These are phyloP conservation scores for Micropterix aruncella DNA, from an alignment of 2,888 invertebrate genomes.

Conservation along the genomic window DNA sequence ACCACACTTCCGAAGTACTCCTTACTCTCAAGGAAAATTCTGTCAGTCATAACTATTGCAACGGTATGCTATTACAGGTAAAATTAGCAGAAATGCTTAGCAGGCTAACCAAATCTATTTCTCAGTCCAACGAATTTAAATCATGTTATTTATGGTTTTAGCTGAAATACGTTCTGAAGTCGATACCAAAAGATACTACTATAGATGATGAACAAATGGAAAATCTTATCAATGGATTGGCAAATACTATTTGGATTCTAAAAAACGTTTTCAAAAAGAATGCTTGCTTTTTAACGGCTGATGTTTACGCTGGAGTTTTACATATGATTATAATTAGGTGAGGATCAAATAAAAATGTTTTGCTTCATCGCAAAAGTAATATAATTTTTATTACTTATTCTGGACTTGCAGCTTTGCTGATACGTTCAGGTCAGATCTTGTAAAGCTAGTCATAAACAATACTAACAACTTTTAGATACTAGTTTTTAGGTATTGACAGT, in stretches of 20 bases:
- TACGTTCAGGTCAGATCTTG: too few species aligned
- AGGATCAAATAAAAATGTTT: too few species aligned
- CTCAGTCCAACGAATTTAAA: too few species aligned
- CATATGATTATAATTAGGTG: slow-evolving; percentile 23
- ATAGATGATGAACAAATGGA: slow-evolving; percentile 8
- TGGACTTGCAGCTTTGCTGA: too few species aligned
- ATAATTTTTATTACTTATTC: too few species aligned
- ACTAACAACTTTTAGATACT: too few species aligned
- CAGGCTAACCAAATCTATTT: too few species aligned
- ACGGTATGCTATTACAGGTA: slow-evolving; percentile 55
- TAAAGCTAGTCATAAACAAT: too few species aligned
- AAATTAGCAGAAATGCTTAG: too few species aligned
- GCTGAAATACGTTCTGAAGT: slow-evolving; percentile 23
- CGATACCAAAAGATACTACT: slow-evolving; percentile 14
- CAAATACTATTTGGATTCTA: slow-evolving; percentile 17
- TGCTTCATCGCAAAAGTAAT: too few species aligned
- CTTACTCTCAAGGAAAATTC: slow-evolving; percentile 14
- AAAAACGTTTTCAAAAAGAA: slow-evolving; percentile 12
- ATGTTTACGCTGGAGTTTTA: slow-evolving; percentile 22
- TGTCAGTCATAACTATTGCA: slow-evolving; percentile 41
- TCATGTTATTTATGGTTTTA: slow-evolving; percentile 16
- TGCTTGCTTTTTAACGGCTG: slow-evolving; percentile 22
- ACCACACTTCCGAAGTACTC: slow-evolving; percentile 19
- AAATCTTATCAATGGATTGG: slow-evolving; percentile 7
- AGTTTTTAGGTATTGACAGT: too few species aligned